phyloP scores from a whole-genome alignment of 2,113 vertebrate species.

The Cyprinodon variegatus region DNA sequence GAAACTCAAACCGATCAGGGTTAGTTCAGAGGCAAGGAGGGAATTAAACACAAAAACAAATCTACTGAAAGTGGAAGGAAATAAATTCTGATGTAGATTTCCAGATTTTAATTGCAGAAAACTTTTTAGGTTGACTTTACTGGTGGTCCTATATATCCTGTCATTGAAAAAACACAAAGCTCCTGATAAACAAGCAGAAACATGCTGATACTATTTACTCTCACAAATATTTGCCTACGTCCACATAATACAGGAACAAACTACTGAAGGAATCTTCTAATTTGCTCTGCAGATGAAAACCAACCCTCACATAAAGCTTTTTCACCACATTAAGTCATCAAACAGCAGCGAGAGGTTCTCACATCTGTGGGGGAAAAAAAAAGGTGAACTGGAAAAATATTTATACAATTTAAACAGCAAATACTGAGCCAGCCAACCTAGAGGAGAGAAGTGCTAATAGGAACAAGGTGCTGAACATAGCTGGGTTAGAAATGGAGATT shows the following conservation, averaged over 20 bases:
- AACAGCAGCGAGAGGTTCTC: slow-evolving; percentile 71
- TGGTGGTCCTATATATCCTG: slow-evolving; percentile 62
- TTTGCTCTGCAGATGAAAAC: slow-evolving; percentile 69
- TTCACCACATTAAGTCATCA: slow-evolving; percentile 67
- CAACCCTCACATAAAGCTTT: slow-evolving; percentile 69
- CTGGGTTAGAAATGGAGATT: slow-evolving; percentile 57
- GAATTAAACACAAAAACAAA: background rate
- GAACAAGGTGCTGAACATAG: slow-evolving; percentile 71
- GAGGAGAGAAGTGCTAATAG: slow-evolving; percentile 59
- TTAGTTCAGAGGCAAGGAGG: background rate
- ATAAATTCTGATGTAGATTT: background rate
- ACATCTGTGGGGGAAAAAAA: slow-evolving; percentile 53
- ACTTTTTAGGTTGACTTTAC: slow-evolving; percentile 41
- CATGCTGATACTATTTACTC: slow-evolving; percentile 25
- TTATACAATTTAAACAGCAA: slow-evolving; percentile 78
- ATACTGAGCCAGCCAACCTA: slow-evolving; percentile 50
- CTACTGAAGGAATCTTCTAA: slow-evolving; percentile 72
- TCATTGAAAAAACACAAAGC: slow-evolving; percentile 8
- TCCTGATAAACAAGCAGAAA: slow-evolving; percentile 34
- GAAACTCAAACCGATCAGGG: background rate
- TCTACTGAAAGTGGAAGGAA: background rate
- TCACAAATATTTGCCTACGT: slow-evolving; percentile 56
- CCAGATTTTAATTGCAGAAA: slow-evolving; percentile 3
- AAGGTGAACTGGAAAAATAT: slow-evolving; percentile 79
- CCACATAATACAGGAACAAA: slow-evolving; percentile 75